Evolutionary conservation across 1,140 invertebrate species (phyloP), one percentile per base, ranked within the genome.

Genomic region (Brachionus paranguensis): DNA sequence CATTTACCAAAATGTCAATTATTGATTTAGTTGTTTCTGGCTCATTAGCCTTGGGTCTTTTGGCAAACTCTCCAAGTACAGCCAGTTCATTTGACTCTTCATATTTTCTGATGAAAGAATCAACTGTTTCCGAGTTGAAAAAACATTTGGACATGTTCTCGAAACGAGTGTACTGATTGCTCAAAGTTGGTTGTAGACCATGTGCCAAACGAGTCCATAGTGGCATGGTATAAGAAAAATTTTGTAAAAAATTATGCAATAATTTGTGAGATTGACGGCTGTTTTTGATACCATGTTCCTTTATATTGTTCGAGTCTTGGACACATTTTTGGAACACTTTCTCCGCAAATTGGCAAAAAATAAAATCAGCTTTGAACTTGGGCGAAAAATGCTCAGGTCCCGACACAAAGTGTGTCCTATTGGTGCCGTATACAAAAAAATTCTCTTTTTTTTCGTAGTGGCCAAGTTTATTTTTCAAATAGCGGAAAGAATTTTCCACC

Each of bases 241-340:
- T 43, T 17, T 68, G 20, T 14, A 81, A 43, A 27, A 81, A 81
- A 64, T 81, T 12, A 64, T 64, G 65, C 27, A 81, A 47, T 37
- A 81, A 12, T 47, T 81, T 68, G 53, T 68, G 78, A 41, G 24
- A 29, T 64, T 60, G 47, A 60, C 45, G 76, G 2, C 43, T 33
- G 45, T 79, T 79, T 79, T 27, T 55, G 33, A 78, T 78, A 1
- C 50, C 27, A 7, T 60, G 14, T 10, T 37, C 78, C 78, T 64
- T 47, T 11, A 37, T 12, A 3, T 60, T 10, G n/a, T n/a, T 43
- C 43, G 78, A 43, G 53, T 81, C 78, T 37, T 60, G 33, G 14
- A 45, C 43, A 68, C 78, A 81, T 24, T 81, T 81, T 81, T 81
- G 53, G 33, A 81, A 81, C 29, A 81, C 17, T 14, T 64, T 60